Percentiles rank a stretch among this genome's conserved stretches.
Evolutionary conservation across 2,888 invertebrate genomes (phyloP).

Genomic region (Griposia aprilina): DNA sequence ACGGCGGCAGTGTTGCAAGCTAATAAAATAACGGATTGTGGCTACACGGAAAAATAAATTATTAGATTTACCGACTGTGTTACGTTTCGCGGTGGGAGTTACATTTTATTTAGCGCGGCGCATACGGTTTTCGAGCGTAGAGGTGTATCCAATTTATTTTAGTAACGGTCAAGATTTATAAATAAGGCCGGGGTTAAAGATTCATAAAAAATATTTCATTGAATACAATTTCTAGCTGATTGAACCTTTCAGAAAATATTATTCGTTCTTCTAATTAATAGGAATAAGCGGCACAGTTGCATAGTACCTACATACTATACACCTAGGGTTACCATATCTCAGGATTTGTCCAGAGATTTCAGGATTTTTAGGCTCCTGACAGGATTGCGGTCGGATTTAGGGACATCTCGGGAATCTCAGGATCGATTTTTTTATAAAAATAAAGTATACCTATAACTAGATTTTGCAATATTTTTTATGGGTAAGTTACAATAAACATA

Average conservation of each 20-base stretch:
- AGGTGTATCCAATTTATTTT: constrained; percentile 35
- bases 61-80: constrained; percentile 64
- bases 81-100: constrained; percentile 55
- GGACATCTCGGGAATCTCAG: no score
- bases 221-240: background rate
- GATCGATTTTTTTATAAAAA: no score
- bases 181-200: constrained; percentile 6
- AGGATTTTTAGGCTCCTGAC: no score
- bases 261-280: background rate
- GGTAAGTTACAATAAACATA: no score
- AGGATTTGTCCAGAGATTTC: no score
- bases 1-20: constrained; percentile 68
- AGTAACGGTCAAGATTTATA: constrained; percentile 1
- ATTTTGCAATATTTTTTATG: no score
- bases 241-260: background rate
- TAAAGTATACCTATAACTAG: no score
- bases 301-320: background rate
- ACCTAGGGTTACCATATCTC: no score
- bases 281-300: background rate
- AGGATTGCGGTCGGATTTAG: no score
- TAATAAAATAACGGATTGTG: constrained; percentile 72
- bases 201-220: background rate
- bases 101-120: constrained; percentile 52
- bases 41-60: constrained; percentile 63
- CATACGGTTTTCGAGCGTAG: constrained; percentile 36